phyloP scores from a whole-genome alignment of 2,888 invertebrate species.

The Limenitis camilla region DNA sequence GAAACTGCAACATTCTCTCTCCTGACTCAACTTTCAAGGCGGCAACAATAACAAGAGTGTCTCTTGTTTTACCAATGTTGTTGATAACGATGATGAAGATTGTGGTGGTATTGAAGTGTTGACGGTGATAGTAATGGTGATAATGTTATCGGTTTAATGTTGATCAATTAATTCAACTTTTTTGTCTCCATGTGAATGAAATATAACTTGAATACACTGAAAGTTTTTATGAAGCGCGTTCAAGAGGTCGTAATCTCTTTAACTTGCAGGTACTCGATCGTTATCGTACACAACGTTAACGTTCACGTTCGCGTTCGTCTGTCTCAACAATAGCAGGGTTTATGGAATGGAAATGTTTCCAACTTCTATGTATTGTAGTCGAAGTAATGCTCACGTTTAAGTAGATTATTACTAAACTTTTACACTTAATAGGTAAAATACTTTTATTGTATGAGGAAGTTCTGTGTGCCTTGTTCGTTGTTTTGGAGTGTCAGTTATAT shows the following conservation, averaged over 20 bases:
- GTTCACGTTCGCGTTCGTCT: slow-evolving; percentile 1
- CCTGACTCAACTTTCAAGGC: too few species aligned
- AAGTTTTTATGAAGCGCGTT: slow-evolving; percentile 19
- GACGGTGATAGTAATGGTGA: too few species aligned
- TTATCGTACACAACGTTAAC: slow-evolving; percentile 6
- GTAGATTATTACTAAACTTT: slow-evolving; percentile 26
- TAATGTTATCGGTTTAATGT: too few species aligned
- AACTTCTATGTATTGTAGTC: slow-evolving; percentile 24
- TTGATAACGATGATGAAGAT: too few species aligned
- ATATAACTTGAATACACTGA: not conserved
- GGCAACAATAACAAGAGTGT: too few species aligned
- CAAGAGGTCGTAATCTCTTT: slow-evolving; percentile 19
- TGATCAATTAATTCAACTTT: too few species aligned
- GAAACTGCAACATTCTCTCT: too few species aligned
- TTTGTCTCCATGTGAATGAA: too few species aligned
- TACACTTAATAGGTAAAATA: slow-evolving; percentile 15
- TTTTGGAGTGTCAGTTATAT: too few species aligned
- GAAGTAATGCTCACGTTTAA: slow-evolving; percentile 24
- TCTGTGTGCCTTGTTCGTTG: not conserved
- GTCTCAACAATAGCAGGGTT: slow-evolving; percentile 16
- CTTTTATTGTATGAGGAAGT: slow-evolving; percentile 3
- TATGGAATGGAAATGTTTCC: slow-evolving; percentile 26
- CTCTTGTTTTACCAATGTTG: too few species aligned
- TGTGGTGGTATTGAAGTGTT: too few species aligned
- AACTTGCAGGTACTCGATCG: slow-evolving; percentile 21